Evolutionary conservation across 1,140 invertebrate genomes (phyloP).

Genomic region (Nixonia krombeini): DNA sequence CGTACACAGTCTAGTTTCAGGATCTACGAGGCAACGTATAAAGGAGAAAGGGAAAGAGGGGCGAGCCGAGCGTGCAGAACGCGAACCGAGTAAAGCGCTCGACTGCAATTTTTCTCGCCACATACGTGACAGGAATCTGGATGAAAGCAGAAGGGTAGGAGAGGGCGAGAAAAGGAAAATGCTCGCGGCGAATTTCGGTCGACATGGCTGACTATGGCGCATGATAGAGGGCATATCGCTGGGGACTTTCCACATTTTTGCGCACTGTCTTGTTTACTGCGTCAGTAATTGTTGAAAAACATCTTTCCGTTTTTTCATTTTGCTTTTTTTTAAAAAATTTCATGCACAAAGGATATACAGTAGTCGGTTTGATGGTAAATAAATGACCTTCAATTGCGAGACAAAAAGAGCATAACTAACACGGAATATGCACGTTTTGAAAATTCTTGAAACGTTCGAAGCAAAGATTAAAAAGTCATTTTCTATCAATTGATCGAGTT

Average conservation of each 20-base stretch:
- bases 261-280: constrained; percentile 18
- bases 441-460: too few species aligned
- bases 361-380: too few species aligned
- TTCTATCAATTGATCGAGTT: too few species aligned
- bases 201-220: constrained; percentile 40
- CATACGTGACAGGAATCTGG: constrained; percentile 71
- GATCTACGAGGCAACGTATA: constrained; percentile 38
- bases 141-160: constrained; percentile 52
- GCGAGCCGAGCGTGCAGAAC: constrained; percentile 68
- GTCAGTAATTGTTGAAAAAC: constrained; percentile 23
- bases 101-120: constrained; percentile 73
- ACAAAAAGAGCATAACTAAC: too few species aligned
- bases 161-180: constrained; percentile 46
- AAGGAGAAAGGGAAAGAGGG: constrained; percentile 35
- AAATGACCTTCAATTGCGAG: too few species aligned
- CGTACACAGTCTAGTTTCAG: constrained; percentile 30
- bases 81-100: constrained; percentile 70
- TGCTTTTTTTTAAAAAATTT: neutral
- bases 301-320: neutral
- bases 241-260: constrained; percentile 44
- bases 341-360: too few species aligned
- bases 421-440: too few species aligned
- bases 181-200: constrained; percentile 48
- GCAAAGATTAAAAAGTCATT: too few species aligned
- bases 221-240: constrained; percentile 39